Evolutionary conservation across 2,888 invertebrate genomes (phyloP), one percentile per base, ranked within the genome.

Genomic region (Agrotis puta): DNA sequence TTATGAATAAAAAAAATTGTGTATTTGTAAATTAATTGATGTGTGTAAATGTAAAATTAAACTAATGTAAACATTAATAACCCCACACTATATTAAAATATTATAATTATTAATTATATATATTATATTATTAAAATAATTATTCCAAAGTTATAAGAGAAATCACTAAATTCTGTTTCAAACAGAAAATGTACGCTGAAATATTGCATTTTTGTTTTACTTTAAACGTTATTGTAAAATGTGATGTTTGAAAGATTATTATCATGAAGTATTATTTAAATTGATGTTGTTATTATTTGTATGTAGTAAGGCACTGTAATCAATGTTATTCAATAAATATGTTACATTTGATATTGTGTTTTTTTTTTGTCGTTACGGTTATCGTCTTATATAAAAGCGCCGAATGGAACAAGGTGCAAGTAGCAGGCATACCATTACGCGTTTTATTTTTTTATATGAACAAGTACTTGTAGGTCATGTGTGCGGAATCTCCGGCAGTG

Each of bases 311-410:
- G 43, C 66, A 66, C 76, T 82, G 72, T 86, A 84, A 82, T 80
- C 77, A 51, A 84, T 82, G 79, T 80, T 85, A 75, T 71, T 72
- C 43, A 84, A 70, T 84, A 86, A 84, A 75, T 78, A 80, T 86
- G 72, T 80, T 84, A 73, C 58, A 71, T 59, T 80, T 56, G 45
- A 62, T 9, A 20, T 39, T 39, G n/a, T 16, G 16, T 14, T 61
- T 54, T 1, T 66, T 57, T n/a, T n/a, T n/a, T n/a, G n/a, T n/a
- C n/a, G n/a, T n/a, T n/a, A n/a, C n/a, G n/a, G n/a, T n/a, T n/a
- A n/a, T n/a, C n/a, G n/a, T n/a, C n/a, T n/a, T n/a, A n/a, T n/a
- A n/a, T n/a, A n/a, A n/a, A n/a, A n/a, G n/a, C n/a, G n/a, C n/a
- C n/a, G n/a, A n/a, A n/a, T n/a, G n/a, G n/a, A n/a, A n/a, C n/a